Evolutionary conservation across 2,797 vertebrate species (phyloP), one percentile per base, ranked within the genome.

Genomic region (Thalassophryne amazonica): DNA sequence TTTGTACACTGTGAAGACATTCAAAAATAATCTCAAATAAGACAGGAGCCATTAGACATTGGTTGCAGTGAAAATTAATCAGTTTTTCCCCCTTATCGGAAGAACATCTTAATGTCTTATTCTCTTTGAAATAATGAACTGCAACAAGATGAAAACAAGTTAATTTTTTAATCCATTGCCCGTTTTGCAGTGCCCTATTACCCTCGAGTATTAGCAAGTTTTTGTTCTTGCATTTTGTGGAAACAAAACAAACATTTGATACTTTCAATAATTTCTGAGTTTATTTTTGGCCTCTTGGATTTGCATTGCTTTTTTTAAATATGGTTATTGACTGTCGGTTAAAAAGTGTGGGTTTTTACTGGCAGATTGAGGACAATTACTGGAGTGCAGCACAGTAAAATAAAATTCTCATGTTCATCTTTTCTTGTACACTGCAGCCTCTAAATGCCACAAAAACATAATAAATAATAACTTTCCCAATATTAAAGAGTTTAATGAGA

Each of bases 51-150:
- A 83, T 85, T 86, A 86, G 77, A 75, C 63, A 39, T 67, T 86
- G 83, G 84, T 87, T 87, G 82, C 81, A 50, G 48, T 78, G 54
- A 57, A 87, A 86, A 86, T 86, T 84, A 85, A 89, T 88, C 83
- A 86, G 69, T 73, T 75, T 88, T 78, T 90, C 88, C n/a, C n/a
- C n/a, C 89, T 90, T 90, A 86, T 88, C 62, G 25, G 81, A 69
- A 76, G 52, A 73, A 76, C 76, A 78, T 87, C 73, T 73, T 89
- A 86, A 88, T 90, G 86, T 84, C 69, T 81, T 80, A 89, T 92
- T 90, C 87, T 88, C 78, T 92, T 91, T 91, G 89, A 91, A 89
- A 89, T 89, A 89, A 89, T 88, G 81, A 87, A 85, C 71, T 81
- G 81, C 68, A 76, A 69, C 73, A 62, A 82, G 78, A 90, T 84